Percentiles rank a stretch among this genome's conserved stretches.
phyloP scores from a whole-genome alignment of 2,113 vertebrate species.

The Columba livia region DNA sequence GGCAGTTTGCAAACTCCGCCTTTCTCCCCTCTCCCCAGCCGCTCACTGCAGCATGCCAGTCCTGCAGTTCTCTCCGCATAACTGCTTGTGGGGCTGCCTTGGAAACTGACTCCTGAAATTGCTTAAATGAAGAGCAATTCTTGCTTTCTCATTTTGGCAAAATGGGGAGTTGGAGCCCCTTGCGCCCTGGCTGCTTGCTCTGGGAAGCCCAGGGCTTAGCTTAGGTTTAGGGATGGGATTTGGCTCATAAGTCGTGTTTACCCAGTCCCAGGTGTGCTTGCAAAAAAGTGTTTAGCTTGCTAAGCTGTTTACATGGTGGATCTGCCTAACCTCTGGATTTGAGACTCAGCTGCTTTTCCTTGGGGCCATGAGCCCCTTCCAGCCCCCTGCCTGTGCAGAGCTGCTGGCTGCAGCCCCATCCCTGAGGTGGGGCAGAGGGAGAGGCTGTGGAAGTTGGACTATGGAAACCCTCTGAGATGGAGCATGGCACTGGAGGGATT shows the following conservation, averaged over 20 bases:
- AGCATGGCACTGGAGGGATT: neutral
- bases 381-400: fast-evolving
- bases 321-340: neutral
- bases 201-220: neutral
- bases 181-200: neutral
- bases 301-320: neutral
- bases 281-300: neutral
- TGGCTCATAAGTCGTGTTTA: neutral
- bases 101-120: neutral
- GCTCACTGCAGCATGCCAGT: fast-evolving
- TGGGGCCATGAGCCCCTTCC: neutral
- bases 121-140: neutral
- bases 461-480: neutral
- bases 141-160: neutral
- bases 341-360: neutral
- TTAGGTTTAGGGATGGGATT: neutral
- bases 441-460: fast-evolving
- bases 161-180: neutral
- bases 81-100: neutral
- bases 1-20: neutral
- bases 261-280: neutral
- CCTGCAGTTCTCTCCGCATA: neutral
- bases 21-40: neutral
- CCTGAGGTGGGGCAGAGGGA: too few relatives aligned
- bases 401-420: neutral